Base-by-base conservation (phyloP, 2,797 vertebrate genomes). In the Sphaeramia orbicularis region DNA sequence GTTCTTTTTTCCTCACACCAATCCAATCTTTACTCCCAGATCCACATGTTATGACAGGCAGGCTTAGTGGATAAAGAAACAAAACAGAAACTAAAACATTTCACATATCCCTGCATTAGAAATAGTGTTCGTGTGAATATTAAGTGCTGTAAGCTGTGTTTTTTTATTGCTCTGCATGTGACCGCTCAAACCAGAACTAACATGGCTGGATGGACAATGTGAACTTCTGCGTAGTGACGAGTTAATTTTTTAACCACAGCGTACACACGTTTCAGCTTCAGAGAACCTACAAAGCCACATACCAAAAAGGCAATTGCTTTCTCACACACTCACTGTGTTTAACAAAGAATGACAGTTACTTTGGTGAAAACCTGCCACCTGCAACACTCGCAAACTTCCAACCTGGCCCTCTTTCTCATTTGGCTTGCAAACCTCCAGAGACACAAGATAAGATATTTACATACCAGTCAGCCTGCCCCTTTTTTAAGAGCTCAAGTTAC, bases 391-490 rank as follows among this genome's bases (percentile, higher is more conserved):
- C 68, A 77, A 15, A 18, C 10, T 53, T 12, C 36, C 37, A 61
- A 68, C 65, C 13, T 47, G 71, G 30, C 50, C 49, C 41, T 40
- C 48, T 68, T 65, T 43, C 80, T 81, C 81, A 92, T 89, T 93
- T 92, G 88, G 74, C 74, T 88, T 86, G 86, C 87, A 92, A 92
- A 91, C 76, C 55, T 70, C 70, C 19, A 9, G 58, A 80, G 62
- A 78, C 64, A 78, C 35, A 42, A 84, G 84, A 91, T 88, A 85
- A 86, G 74, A 72, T 72, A 89, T 90, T 90, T 90, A 83, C 88
- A 90, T 87, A 88, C 66, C 66, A 71, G 80, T 72, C 68, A 57
- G 64, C 14, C 66, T 52, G 54, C 54, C 24, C 24, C 24, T 79
- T 79, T 80, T 76, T 58, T 61, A 69, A 86, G 62, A 78, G 72